phyloP scores from a whole-genome alignment of 2,888 invertebrate species.

The Drosophila meridionalis region DNA sequence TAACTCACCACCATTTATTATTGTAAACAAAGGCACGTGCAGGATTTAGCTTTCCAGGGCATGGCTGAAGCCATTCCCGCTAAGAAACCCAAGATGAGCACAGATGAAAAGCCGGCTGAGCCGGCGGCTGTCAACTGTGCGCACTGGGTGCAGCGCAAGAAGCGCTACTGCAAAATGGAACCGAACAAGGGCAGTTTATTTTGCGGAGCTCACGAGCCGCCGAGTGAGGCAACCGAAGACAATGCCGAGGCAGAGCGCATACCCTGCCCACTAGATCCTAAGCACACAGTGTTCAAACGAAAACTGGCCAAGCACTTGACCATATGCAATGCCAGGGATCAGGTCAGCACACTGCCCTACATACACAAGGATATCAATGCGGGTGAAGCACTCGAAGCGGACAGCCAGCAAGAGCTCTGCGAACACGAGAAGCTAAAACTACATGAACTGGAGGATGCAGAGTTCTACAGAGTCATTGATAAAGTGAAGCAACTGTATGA shows the following conservation, averaged over 20 bases:
- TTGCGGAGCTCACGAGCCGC: constrained; percentile 90
- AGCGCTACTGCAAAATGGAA: constrained; percentile 91
- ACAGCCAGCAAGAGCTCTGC: constrained; percentile 5
- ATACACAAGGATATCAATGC: constrained; percentile 81
- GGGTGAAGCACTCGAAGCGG: constrained; percentile 55
- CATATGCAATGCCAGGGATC: constrained; percentile 90
- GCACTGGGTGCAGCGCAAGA: constrained; percentile 89
- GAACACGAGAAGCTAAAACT: constrained; percentile 76
- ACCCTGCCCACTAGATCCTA: constrained; percentile 90
- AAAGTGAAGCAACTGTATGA: constrained; percentile 85
- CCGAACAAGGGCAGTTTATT: constrained; percentile 88
- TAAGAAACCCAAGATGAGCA: constrained; percentile 67
- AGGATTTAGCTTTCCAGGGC: constrained; percentile 6
- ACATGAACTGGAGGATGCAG: constrained; percentile 82
- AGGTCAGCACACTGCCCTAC: constrained; percentile 85
- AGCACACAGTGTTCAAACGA: constrained; percentile 89
- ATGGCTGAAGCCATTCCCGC: constrained; percentile 42
- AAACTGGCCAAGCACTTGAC: constrained; percentile 89
- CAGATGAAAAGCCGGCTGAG: background rate
- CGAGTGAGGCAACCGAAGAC: constrained; percentile 35
- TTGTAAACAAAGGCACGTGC: constrained; percentile 12
- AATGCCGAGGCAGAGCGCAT: constrained; percentile 85
- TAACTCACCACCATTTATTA: background rate
- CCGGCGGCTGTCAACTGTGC: constrained; percentile 86
- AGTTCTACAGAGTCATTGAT: constrained; percentile 84